Percentiles rank a stretch among this genome's conserved stretches.
These are phyloP conservation scores for Crocallis elinguaria DNA, from an alignment of 2,888 invertebrate genomes.

Conservation along the genomic window DNA sequence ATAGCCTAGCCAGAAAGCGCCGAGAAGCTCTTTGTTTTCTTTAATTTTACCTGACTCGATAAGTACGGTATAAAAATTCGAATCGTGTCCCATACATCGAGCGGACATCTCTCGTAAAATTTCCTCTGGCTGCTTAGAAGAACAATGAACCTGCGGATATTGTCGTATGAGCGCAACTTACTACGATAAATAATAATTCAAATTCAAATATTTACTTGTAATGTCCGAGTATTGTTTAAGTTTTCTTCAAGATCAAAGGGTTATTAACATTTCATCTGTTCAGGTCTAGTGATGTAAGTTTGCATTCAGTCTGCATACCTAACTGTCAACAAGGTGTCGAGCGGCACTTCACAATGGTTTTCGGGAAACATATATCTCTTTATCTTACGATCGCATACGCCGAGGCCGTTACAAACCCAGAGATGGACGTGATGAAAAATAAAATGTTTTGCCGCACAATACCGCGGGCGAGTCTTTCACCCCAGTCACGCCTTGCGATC, in stretches of 20 bases:
- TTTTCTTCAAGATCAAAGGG: constrained; percentile 15
- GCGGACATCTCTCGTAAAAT: constrained; percentile 75
- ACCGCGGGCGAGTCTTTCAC: constrained; percentile 54
- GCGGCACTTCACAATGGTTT: constrained; percentile 50
- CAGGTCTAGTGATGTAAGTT: not conserved
- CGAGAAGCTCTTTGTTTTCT: constrained; percentile 75
- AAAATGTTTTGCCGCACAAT: constrained; percentile 55
- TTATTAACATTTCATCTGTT: constrained; percentile 12
- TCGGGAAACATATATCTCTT: constrained; percentile 46
- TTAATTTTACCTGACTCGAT: constrained; percentile 57
- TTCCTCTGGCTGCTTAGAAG: constrained; percentile 63
- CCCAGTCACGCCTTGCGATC: constrained; percentile 65
- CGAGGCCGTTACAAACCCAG: constrained; percentile 29
- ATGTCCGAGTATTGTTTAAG: constrained; percentile 2
- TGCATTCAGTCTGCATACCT: constrained; percentile 40
- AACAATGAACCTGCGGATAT: constrained; percentile 70
- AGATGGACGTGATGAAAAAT: constrained; percentile 58
- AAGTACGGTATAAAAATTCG: constrained; percentile 79
- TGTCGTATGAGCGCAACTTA: constrained; percentile 35
- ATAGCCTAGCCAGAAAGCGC: constrained; percentile 71
- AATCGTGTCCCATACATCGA: constrained; percentile 56
- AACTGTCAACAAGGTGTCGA: constrained; percentile 52
- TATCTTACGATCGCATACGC: constrained; percentile 52
- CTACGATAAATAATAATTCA: not conserved
- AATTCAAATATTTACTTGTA: constrained; percentile 17